Percentiles rank a stretch among this genome's conserved stretches.
Evolutionary conservation across 2,113 vertebrate genomes (phyloP).

Genomic region (Prionailurus viverrinus): DNA sequence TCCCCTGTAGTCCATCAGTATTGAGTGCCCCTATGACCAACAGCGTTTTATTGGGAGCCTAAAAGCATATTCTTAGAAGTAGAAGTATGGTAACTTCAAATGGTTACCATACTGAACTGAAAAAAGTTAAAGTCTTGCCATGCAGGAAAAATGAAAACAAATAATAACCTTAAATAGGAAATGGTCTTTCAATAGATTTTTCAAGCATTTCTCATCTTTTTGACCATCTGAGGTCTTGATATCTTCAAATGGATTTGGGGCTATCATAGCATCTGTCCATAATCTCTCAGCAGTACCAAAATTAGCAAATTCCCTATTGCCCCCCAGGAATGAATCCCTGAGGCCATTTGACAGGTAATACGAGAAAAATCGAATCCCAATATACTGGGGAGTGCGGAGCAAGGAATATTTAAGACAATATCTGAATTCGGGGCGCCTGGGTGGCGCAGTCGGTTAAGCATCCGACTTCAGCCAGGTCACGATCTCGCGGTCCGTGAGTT

Average conservation of each 20-base stretch:
- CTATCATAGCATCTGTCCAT: background rate
- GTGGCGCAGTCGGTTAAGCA: no score
- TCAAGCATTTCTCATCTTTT: conserved; percentile 23
- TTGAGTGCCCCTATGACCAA: background rate
- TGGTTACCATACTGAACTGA: background rate
- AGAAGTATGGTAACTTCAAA: background rate
- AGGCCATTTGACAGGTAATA: background rate
- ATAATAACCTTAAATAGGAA: background rate
- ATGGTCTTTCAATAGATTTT: background rate
- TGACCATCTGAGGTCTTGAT: background rate
- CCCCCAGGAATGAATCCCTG: background rate
- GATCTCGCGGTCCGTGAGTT: no score
- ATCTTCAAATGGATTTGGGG: conserved; percentile 31
- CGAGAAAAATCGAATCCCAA: background rate
- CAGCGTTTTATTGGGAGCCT: background rate
- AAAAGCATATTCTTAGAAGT: conserved; percentile 18
- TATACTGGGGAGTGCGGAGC: background rate
- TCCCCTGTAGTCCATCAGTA: background rate
- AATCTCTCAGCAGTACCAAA: conserved; percentile 44
- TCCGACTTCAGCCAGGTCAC: no score
- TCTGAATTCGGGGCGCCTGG: background rate
- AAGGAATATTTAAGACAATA: background rate
- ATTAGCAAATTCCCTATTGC: background rate
- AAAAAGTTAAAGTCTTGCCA: background rate
- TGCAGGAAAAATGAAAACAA: conserved; percentile 25